Conservation (phyloP, 2,113 vertebrate genomes). For the Tapirus terrestris region DNA sequence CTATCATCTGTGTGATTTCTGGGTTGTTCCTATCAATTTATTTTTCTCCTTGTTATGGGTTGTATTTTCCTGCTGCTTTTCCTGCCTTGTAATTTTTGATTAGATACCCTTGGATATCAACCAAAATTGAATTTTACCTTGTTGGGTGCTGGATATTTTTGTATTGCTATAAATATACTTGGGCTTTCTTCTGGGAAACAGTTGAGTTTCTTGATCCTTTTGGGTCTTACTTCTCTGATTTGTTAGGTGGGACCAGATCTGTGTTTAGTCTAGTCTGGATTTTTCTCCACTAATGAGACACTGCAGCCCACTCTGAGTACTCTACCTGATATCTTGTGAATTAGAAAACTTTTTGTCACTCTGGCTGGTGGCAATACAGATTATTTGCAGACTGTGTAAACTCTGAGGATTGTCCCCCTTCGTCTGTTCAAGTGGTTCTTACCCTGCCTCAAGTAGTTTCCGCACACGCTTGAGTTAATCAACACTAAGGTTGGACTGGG, state of each 20-base stretch:
- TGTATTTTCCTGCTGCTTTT: background rate
- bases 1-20: background rate
- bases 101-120: background rate
- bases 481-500: background rate
- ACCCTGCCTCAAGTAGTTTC: background rate
- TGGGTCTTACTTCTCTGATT: background rate
- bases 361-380: background rate
- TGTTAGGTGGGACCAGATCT: background rate
- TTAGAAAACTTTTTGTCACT: background rate
- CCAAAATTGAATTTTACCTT: background rate
- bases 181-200: background rate
- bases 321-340: background rate
- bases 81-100: background rate
- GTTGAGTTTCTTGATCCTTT: background rate
- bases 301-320: background rate
- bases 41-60: background rate
- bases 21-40: background rate
- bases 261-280: background rate
- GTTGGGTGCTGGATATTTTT: background rate
- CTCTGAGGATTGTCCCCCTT: background rate
- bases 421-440: background rate
- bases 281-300: background rate
- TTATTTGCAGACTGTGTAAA: background rate
- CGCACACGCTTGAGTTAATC: background rate
- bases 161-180: background rate